A percentile compares a stretch with the other conserved stretches of the same genome.
phyloP scores from a whole-genome alignment of 2,797 vertebrate species.

The Dicrostonyx torquatus region DNA sequence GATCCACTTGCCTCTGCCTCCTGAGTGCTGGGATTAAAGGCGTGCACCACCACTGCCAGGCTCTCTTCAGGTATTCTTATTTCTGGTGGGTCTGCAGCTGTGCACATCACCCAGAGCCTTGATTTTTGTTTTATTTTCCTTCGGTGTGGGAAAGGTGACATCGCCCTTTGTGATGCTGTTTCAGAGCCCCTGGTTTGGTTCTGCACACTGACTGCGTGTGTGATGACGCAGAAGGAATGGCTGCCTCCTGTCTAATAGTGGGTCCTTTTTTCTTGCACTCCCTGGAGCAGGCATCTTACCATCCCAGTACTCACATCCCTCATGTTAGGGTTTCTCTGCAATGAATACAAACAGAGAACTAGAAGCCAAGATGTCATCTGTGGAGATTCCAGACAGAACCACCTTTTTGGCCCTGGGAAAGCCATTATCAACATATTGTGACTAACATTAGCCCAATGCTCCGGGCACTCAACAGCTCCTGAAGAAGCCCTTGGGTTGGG shows the following conservation, averaged over 20 bases:
- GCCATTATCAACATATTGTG: not conserved
- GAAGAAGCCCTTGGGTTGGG: not conserved
- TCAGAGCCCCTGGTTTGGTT: not conserved
- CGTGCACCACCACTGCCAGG: no score
- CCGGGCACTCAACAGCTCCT: rapidly evolving
- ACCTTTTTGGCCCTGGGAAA: not conserved
- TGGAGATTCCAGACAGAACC: not conserved
- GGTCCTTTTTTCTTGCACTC: not conserved
- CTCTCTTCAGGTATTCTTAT: no score
- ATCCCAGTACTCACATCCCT: rapidly evolving
- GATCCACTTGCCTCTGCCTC: no score
- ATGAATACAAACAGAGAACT: not conserved
- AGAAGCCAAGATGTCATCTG: not conserved
- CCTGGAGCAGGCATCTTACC: not conserved
- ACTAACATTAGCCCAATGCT: conserved; percentile 22
- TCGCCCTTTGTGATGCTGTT: rapidly evolving
- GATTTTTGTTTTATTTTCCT: not conserved
- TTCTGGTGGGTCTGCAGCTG: rapidly evolving
- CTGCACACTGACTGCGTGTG: not conserved
- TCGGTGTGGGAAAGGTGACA: not conserved
- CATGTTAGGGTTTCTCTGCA: not conserved
- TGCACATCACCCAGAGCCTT: not conserved
- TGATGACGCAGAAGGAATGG: no score
- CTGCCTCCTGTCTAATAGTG: rapidly evolving
- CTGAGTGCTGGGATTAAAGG: no score